Evolutionary conservation across 2,888 invertebrate genomes (phyloP).

Genomic region (Macropis europaea): DNA sequence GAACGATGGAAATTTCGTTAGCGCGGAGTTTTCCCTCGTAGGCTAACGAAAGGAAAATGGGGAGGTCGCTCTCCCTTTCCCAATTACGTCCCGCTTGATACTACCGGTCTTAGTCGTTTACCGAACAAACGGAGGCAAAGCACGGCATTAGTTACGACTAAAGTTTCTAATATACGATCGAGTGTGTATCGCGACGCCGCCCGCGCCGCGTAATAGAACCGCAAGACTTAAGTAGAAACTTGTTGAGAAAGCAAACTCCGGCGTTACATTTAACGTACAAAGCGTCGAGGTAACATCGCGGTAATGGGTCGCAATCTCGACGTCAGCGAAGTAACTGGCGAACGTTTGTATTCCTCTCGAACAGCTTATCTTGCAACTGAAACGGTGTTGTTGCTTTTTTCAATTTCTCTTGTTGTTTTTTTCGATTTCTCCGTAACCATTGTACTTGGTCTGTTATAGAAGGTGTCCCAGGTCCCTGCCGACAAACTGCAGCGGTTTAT

Average conservation of each 20-base stretch:
- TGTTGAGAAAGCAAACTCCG: slow-evolving; percentile 52
- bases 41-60: slow-evolving; percentile 37
- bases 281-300: slow-evolving; percentile 22
- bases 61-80: slow-evolving; percentile 33
- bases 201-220: slow-evolving; percentile 58
- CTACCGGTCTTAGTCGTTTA: slow-evolving; percentile 45
- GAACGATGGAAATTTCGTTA: slow-evolving; percentile 16
- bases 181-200: slow-evolving; percentile 50
- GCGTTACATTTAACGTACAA: slow-evolving; percentile 40
- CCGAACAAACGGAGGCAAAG: slow-evolving; percentile 57
- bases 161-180: slow-evolving; percentile 65
- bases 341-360: too few species aligned
- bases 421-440: too few species aligned
- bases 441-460: too few species aligned
- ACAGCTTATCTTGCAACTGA: too few species aligned
- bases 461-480: too few species aligned
- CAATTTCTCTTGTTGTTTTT: too few species aligned
- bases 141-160: slow-evolving; percentile 59
- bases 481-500: too few species aligned
- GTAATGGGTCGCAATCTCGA: slow-evolving; percentile 29
- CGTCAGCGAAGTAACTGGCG: slow-evolving; percentile 23
- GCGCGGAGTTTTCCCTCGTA: not conserved
- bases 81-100: slow-evolving; percentile 33
- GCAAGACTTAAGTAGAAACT: slow-evolving; percentile 56
- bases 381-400: too few species aligned